Base-by-base conservation (phyloP, 92 coral and sea anemone genomes). In the Anthopleura xanthogrammica region DNA sequence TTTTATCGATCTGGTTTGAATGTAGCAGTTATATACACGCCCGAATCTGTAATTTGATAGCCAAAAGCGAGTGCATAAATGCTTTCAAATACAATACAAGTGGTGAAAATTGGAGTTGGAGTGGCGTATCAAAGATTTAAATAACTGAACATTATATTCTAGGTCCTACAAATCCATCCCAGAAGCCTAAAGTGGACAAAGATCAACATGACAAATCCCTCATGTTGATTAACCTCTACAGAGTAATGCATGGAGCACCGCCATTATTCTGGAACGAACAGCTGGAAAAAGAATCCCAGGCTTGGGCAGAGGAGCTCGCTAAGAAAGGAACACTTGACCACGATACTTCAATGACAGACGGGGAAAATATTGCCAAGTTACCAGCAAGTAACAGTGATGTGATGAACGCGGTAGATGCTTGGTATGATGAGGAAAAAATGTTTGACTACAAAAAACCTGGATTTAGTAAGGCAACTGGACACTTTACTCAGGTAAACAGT, bases 261-360 rank as follows among this genome's bases (percentile, higher is more conserved):
- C 83, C 85, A 39, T 54, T 91, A 72, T 80, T 81, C 9, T 85
- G 83, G 87, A 86, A 43, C 86, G 75, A 71, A 29, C 83, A 88
- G 3, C 72, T 93, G 72, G 90, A 89, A 13, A 75, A 77, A 29
- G 87, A 83, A 7, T 94, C 97, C 17, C 94, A 90, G 64, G 57
- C 83, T 39, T 93, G 97, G 97, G 97, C 97, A 10, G 86, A 88
- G 60, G 65, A 81, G 10, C 80, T 93, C 16, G 97, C 97, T 3
- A 52, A 76, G 72, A 91, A 82, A 55, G 78, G 81, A 48, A 85
- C 87, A 65, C 87, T 93, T 40, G 22, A 19, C 7, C 97, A 90
- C 65, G 92, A 90, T 16, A 23, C 62, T 3, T 46, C 76, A 8
- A 75, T 73, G n/a, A 81, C 23, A n/a, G 92, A 90, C 46, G 97